Percentiles rank a stretch among this genome's conserved stretches.
Conservation (phyloP, 2,797 vertebrate genomes). For the Peromyscus attwateri region DNA sequence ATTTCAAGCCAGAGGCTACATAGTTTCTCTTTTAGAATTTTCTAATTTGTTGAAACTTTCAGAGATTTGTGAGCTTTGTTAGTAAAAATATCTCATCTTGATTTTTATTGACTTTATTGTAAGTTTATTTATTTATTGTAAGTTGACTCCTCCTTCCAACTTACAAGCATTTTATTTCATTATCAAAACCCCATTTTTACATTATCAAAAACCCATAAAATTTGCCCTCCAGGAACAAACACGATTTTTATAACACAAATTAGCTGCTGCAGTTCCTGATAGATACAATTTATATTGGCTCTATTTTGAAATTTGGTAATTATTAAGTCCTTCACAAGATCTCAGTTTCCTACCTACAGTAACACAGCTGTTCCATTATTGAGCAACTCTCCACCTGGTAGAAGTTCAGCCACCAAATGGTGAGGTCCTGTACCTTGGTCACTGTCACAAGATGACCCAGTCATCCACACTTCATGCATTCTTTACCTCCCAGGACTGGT, state of each 20-base stretch:
- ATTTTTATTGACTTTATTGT: neutral
- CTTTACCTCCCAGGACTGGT: neutral
- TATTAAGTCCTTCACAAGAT: neutral
- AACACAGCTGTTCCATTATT: neutral
- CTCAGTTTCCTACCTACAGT: neutral
- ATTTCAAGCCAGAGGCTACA: neutral
- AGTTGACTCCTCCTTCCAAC: neutral
- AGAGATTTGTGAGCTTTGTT: neutral
- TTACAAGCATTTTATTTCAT: neutral
- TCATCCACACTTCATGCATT: neutral
- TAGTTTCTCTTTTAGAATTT: neutral
- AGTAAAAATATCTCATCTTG: neutral
- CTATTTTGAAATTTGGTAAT: neutral
- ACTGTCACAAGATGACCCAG: neutral
- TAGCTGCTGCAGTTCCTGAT: neutral
- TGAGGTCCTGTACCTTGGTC: neutral
- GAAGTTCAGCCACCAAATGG: neutral
- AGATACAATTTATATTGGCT: neutral
- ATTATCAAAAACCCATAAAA: neutral
- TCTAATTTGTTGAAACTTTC: neutral
- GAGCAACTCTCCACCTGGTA: neutral
- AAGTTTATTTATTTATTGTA: too few relatives aligned
- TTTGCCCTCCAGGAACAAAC: neutral
- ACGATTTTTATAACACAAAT: neutral
- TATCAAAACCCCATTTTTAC: too few relatives aligned